Percentiles rank a stretch among this genome's conserved stretches.
These are phyloP conservation scores for Menura novaehollandiae DNA, from an alignment of 2,113 vertebrate genomes.

Conservation along the genomic window DNA sequence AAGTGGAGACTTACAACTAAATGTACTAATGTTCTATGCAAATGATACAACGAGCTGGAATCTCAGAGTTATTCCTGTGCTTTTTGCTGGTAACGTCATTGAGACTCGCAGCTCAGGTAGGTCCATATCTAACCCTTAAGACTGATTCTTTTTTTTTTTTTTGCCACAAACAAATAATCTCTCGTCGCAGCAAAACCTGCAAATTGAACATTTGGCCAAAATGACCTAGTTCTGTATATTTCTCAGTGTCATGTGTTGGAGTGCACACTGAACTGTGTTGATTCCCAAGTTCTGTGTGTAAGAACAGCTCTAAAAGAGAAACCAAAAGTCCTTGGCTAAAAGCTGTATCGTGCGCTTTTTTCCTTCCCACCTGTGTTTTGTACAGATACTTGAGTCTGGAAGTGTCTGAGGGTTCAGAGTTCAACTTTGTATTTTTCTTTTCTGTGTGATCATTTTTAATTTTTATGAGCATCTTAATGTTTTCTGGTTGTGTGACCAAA, in stretches of 20 bases:
- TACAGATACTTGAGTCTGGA: background rate
- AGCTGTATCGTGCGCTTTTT: background rate
- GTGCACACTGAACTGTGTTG: background rate
- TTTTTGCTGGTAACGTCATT: background rate
- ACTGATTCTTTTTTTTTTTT: background rate
- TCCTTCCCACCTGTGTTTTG: rapidly evolving
- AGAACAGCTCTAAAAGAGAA: background rate
- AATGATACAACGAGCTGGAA: rapidly evolving
- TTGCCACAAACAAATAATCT: background rate
- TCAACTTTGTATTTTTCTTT: background rate
- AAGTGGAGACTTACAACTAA: background rate
- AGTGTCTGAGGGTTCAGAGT: background rate
- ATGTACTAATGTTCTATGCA: rapidly evolving
- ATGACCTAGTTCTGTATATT: background rate
- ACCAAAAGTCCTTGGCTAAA: background rate
- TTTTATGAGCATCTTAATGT: background rate
- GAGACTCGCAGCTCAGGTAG: background rate
- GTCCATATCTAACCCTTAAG: background rate
- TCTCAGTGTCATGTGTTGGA: background rate
- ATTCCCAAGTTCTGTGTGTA: background rate
- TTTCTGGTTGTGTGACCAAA: background rate
- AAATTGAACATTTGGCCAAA: background rate
- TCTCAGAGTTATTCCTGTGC: background rate
- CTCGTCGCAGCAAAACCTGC: background rate
- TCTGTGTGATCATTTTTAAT: background rate